Evolutionary conservation across 2,797 vertebrate species (phyloP).

Genomic region (Chaetodon trifasciatus): DNA sequence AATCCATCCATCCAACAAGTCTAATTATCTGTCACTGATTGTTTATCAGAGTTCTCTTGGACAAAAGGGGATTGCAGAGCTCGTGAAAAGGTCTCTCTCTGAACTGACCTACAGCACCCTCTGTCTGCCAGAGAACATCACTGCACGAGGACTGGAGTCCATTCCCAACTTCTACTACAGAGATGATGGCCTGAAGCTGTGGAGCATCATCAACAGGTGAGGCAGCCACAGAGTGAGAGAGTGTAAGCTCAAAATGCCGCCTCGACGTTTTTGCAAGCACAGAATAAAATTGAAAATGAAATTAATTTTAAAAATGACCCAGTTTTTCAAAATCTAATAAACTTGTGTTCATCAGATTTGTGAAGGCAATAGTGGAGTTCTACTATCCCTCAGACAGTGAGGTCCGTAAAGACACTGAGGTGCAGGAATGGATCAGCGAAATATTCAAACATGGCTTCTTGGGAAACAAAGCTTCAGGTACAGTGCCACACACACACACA

Average conservation of each 20-base stretch:
- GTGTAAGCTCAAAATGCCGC: neutral
- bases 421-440: conserved; percentile 24
- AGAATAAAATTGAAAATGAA: too few species aligned
- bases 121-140: conserved; percentile 61
- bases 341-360: conserved; percentile 1
- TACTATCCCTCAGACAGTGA: conserved; percentile 14
- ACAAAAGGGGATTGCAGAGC: neutral
- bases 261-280: too few species aligned
- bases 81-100: neutral
- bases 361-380: neutral
- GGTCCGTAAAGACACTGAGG: conserved; percentile 5
- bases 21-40: too few species aligned
- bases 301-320: neutral
- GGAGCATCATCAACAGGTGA: conserved; percentile 71
- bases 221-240: neutral
- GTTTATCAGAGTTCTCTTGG: conserved; percentile 2
- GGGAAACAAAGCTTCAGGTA: conserved; percentile 2
- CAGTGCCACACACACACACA: too few species aligned
- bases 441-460: conserved; percentile 12
- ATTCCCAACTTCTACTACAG: conserved; percentile 84
- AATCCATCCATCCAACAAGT: too few species aligned
- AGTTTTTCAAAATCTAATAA: neutral
- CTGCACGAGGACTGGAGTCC: conserved; percentile 77
- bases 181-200: conserved; percentile 82
- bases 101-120: conserved; percentile 11